Evolutionary conservation across 2,888 invertebrate species (phyloP), one percentile per base, ranked within the genome.

Genomic region (Plebejus anna): DNA sequence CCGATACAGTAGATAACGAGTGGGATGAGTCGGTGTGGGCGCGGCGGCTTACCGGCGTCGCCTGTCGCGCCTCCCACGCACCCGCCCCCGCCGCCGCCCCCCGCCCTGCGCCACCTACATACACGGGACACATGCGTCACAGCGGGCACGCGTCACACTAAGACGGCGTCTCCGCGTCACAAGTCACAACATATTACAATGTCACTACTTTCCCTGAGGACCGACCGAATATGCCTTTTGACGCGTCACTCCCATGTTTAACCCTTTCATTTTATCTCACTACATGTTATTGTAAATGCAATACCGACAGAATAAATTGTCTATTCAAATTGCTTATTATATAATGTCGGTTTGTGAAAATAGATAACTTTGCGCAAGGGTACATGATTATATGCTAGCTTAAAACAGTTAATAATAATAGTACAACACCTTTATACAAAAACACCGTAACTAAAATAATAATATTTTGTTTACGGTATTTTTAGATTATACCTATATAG

Each of bases 91-190:
- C 81, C 84, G 89, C 87, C 89, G 86, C 87, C 90, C 89, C 86
- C 90, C 90, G 85, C 87, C 83, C 89, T 84, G 89, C 91, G 90
- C 92, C 93, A 93, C 93, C 93, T 93, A 93, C 91, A 87, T 90
- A 90, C 91, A 88, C 85, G 90, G 66, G 42, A 92, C 90, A 91
- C 88, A 71, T 42, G 42, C 71, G 42, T 51, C 73, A 73, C 73
- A 66, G 66, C 66, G 66, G 66, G 73, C 73, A 42, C 71, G n/a
- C 28, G 42, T 51, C 72, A 51, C 13, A n/a, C 72, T n/a, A 72
- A n/a, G 72, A 47, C 38, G 72, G 42, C 72, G 72, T 42, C 72
- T 22, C 47, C 72, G 47, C 72, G 38, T 42, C 66, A 66, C 66
- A 22, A 22, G 22, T 22, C 22, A 22, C 22, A 22, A 22, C 22